A percentile compares a stretch with the other conserved stretches of the same genome.
Evolutionary conservation across 2,113 vertebrate species (phyloP).

Genomic region (Panthera uncia): DNA sequence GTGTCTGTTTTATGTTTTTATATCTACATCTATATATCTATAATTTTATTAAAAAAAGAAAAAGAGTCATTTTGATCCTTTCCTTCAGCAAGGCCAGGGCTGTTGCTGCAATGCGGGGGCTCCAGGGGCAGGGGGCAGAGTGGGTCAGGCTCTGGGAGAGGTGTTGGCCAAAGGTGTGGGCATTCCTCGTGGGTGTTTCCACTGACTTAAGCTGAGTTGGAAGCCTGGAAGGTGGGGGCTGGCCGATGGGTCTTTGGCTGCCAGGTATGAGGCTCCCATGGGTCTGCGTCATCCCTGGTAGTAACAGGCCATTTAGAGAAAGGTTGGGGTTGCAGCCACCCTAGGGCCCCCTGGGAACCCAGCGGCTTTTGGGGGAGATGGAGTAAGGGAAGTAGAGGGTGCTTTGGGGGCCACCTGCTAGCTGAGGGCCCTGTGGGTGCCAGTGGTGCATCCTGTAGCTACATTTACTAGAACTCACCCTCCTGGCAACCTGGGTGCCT

Average conservation of each 20-base stretch:
- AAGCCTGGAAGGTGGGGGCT: not conserved
- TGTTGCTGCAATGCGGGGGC: not conserved
- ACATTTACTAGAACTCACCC: not conserved
- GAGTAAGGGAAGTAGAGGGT: not conserved
- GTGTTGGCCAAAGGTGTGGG: not conserved
- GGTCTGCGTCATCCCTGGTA: not conserved
- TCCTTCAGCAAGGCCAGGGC: constrained; percentile 67
- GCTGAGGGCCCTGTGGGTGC: not conserved
- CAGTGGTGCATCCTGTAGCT: not conserved
- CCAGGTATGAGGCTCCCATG: not conserved
- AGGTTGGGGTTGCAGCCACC: not conserved
- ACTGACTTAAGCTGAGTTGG: not conserved
- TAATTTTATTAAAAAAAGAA: constrained; percentile 82
- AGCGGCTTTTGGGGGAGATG: not conserved
- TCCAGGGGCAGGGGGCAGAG: not conserved
- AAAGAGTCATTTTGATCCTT: constrained; percentile 65
- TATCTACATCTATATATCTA: constrained; percentile 81
- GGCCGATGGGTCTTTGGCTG: not conserved
- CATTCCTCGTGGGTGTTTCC: not conserved
- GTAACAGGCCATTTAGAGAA: not conserved
- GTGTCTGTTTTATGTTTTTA: constrained; percentile 81
- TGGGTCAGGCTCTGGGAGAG: not conserved
- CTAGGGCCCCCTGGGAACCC: not conserved
- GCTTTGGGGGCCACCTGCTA: rapidly evolving
- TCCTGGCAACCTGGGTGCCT: not conserved